Conservation (phyloP, 2,888 invertebrate species). For the Clepsis dumicolana region DNA sequence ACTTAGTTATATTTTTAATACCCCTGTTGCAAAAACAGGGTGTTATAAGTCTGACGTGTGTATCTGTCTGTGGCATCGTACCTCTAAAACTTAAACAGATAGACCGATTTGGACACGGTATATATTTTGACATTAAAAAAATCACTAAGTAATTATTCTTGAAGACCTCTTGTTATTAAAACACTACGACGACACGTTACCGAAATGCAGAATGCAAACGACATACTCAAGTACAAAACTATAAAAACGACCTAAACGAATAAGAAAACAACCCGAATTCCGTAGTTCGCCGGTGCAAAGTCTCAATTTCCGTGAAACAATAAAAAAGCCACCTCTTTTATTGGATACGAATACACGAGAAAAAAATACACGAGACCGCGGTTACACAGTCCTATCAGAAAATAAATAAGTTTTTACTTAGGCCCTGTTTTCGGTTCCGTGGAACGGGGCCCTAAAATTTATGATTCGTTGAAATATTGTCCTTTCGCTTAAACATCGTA, state of each 20-base stretch:
- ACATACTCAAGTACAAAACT: background rate
- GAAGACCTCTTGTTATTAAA: background rate
- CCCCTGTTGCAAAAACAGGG: too few relatives aligned
- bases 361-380: conserved; percentile 72
- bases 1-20: too few relatives aligned
- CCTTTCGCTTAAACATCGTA: conserved; percentile 52
- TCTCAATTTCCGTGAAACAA: conserved; percentile 80
- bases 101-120: too few relatives aligned
- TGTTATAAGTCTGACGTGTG: too few relatives aligned
- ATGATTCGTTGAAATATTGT: conserved; percentile 80
- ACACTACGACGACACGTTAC: background rate
- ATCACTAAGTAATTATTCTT: too few relatives aligned
- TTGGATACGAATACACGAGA: conserved; percentile 68
- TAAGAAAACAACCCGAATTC: conserved; percentile 44
- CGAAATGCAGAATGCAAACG: background rate
- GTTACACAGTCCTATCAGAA: conserved; percentile 84
- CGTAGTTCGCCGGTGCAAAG: conserved; percentile 57
- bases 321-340: conserved; percentile 78
- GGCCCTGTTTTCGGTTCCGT: conserved; percentile 73
- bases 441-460: conserved; percentile 81
- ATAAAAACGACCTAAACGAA: conserved; percentile 9
- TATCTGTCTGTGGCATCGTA: too few relatives aligned
- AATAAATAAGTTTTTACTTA: conserved; percentile 84
- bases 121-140: too few relatives aligned
- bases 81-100: too few relatives aligned